phyloP scores from a whole-genome alignment of 1,140 invertebrate genomes.

The Apis florea region DNA sequence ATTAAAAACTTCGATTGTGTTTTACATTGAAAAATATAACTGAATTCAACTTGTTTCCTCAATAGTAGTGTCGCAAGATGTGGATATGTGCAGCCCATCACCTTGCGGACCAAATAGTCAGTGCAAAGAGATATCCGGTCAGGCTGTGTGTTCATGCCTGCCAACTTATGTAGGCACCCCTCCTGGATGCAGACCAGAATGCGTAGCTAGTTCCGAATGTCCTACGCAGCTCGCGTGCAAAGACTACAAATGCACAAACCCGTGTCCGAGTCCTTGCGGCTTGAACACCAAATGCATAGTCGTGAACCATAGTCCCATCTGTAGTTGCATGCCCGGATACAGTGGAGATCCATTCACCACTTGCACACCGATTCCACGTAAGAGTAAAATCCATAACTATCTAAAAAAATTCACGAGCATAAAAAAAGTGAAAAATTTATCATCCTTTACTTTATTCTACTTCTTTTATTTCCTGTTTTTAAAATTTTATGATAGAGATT shows the following conservation, averaged over 20 bases:
- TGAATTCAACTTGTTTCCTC: slow-evolving; percentile 77
- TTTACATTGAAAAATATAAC: slow-evolving; percentile 75
- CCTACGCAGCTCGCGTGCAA: slow-evolving; percentile 84
- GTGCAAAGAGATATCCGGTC: slow-evolving; percentile 79
- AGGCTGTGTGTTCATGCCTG: slow-evolving; percentile 80
- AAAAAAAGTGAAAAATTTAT: too few relatives aligned
- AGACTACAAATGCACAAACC: slow-evolving; percentile 87
- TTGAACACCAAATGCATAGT: slow-evolving; percentile 86
- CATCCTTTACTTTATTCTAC: too few relatives aligned
- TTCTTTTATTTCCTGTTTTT: too few relatives aligned
- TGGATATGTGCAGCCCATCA: slow-evolving; percentile 80
- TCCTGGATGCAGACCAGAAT: slow-evolving; percentile 82
- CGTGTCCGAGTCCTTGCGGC: slow-evolving; percentile 87
- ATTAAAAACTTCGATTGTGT: too few relatives aligned
- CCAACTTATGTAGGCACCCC: slow-evolving; percentile 80
- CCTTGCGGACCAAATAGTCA: slow-evolving; percentile 82
- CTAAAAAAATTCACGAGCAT: not conserved
- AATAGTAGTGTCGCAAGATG: slow-evolving; percentile 66
- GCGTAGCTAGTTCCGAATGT: slow-evolving; percentile 85
- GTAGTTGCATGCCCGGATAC: slow-evolving; percentile 83
- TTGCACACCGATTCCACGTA: slow-evolving; percentile 81
- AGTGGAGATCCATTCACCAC: slow-evolving; percentile 85
- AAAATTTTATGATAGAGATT: too few relatives aligned
- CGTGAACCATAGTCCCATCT: slow-evolving; percentile 82
- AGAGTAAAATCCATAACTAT: not conserved